Evolutionary conservation across 2,113 vertebrate genomes (phyloP).

Genomic region (Speoplatyrhinus poulsoni): DNA sequence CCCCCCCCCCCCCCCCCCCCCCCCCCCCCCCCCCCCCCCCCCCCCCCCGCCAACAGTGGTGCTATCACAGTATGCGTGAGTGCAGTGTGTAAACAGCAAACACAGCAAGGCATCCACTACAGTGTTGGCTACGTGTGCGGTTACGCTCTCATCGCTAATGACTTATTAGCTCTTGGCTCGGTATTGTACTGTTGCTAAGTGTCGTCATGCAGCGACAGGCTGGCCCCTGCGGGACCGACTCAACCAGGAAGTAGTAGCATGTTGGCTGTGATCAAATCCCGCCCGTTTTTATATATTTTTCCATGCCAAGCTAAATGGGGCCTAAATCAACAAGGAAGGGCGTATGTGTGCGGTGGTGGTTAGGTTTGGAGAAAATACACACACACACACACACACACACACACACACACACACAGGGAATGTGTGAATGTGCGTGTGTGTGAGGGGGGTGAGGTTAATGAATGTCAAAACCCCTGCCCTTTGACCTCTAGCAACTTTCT

Average conservation of each 20-base stretch:
- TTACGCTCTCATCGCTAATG: slow-evolving; percentile 32
- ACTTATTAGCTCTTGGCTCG: slow-evolving; percentile 48
- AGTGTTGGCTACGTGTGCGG: not conserved
- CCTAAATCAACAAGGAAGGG: slow-evolving; percentile 43
- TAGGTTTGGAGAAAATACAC: slow-evolving; percentile 53
- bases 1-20: too few relatives aligned
- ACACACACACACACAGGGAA: too few relatives aligned
- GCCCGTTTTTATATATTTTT: slow-evolving; percentile 53
- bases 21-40: too few relatives aligned
- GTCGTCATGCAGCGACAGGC: too few relatives aligned
- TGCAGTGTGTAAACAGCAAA: slow-evolving; percentile 1
- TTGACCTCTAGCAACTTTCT: slow-evolving; percentile 46
- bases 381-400: slow-evolving; percentile 8
- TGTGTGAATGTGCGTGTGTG: too few relatives aligned
- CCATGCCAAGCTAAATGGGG: slow-evolving; percentile 37
- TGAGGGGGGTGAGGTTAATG: not conserved
- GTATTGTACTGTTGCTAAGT: slow-evolving; percentile 6
- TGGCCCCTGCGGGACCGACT: not conserved
- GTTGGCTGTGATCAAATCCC: slow-evolving; percentile 56
- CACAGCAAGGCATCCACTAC: not conserved
- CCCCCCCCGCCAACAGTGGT: too few relatives aligned
- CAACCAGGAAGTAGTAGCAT: slow-evolving; percentile 56
- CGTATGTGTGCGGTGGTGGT: slow-evolving; percentile 15
- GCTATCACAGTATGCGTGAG: slow-evolving; percentile 1
- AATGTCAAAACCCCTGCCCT: slow-evolving; percentile 62